phyloP scores from a whole-genome alignment of 2,113 vertebrate genomes.

The Tretioscincus oriximinensis region DNA sequence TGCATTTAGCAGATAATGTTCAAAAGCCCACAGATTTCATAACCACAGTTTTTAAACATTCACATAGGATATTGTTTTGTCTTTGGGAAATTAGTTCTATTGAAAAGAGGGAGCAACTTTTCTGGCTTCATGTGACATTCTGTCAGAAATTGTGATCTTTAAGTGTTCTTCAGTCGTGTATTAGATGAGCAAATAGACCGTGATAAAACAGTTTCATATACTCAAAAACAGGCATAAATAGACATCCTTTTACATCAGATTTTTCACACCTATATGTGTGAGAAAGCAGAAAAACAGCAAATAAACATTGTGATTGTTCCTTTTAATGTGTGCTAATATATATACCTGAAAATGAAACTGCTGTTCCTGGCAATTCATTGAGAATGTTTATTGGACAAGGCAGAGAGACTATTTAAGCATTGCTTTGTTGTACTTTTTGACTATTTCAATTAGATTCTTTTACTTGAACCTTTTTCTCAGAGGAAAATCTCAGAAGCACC shows the following conservation, averaged over 20 bases:
- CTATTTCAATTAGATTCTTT: no score
- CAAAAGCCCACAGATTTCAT: not conserved
- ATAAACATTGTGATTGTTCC: no score
- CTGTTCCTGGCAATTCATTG: no score
- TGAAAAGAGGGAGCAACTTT: constrained; percentile 12
- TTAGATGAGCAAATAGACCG: not conserved
- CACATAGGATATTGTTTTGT: not conserved
- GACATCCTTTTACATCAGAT: not conserved
- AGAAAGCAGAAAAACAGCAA: no score
- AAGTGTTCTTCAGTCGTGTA: not conserved
- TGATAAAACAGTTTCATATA: not conserved
- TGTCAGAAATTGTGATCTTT: not conserved
- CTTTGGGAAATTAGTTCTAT: constrained; percentile 17
- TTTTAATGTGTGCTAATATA: no score
- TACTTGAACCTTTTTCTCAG: no score
- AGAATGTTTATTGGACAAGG: no score
- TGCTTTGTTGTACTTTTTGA: no score
- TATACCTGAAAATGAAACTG: no score
- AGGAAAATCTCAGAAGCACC: no score
- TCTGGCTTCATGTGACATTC: not conserved
- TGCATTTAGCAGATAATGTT: not conserved
- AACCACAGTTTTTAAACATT: accelerated
- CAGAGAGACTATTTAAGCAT: no score
- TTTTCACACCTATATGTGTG: no score
- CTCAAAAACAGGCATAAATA: not conserved